Base-by-base conservation (phyloP, 2,797 vertebrate genomes). In the Perodicticus potto region DNA sequence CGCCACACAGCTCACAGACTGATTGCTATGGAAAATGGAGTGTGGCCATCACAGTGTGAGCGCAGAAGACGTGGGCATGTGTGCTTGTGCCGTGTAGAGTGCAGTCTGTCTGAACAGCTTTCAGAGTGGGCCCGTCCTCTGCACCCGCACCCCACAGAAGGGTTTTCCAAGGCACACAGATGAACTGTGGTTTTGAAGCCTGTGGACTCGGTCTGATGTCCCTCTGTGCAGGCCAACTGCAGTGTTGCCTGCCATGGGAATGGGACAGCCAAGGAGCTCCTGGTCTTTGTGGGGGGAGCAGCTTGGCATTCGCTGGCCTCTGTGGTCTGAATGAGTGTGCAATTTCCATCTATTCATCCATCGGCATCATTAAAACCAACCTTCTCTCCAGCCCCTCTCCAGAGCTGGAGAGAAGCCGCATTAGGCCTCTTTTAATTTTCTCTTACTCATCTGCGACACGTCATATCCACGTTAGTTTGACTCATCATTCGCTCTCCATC, bases 291-390 rank as follows among this genome's bases (percentile, higher is more conserved):
- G 82, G 70, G 67, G 91, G 67, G 7, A 61, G 73, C 78, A 85
- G 84, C 89, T 93, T 2, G 9, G 92, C 93, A 87, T 74, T 93
- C 40, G 0, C 96, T 93, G 96, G 96, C 95, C 96, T 93, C 85
- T 91, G 96, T 81, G 96, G 80, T 95, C 94, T 96, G 97, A 97
- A 87, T 98, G 97, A 96, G 80, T 97, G 97, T 97, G 96, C 91
- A 61, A 49, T 93, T 96, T 82, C 89, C 95, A 94, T 92, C 89
- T 5, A 14, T 69, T 78, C 88, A 91, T 83, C 81, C 94, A 93
- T 82, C 43, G 3, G 70, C 87, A 85, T 92, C 95, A 45, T 86
- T 29, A 63, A 86, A 86, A 87, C 89, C 86, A 63, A 20, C 59
- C 95, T 97, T 98, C 96, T 97, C 95, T 97, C 83, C 19, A 10